Evolutionary conservation across 2,888 invertebrate species (phyloP).

Genomic region (Drosophila siamana): DNA sequence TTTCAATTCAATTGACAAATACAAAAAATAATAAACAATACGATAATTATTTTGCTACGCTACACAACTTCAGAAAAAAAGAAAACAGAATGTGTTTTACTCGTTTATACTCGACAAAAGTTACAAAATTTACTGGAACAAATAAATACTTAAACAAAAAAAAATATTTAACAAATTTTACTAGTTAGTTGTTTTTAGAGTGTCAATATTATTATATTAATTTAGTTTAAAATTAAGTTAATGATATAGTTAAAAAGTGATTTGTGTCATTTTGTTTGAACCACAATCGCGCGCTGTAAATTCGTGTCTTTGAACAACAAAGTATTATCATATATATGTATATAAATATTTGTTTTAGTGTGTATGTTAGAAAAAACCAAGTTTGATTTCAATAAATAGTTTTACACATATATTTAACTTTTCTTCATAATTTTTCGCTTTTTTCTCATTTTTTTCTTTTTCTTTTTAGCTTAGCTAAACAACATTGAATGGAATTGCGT

Average conservation of each 20-base stretch:
- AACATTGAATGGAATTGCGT: conserved; percentile 51
- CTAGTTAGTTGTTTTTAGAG: conserved; percentile 18
- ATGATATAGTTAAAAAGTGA: conserved; percentile 6
- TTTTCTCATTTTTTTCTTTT: conserved; percentile 13
- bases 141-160: conserved; percentile 18
- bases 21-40: conserved; percentile 27
- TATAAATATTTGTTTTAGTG: too few species aligned
- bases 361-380: conserved; percentile 46
- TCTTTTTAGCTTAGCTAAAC: conserved; percentile 71
- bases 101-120: conserved; percentile 12
- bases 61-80: conserved; percentile 10
- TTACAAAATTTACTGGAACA: conserved; percentile 12
- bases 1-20: conserved; percentile 41
- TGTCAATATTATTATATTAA: conserved; percentile 3
- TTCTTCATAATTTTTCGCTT: conserved; percentile 15
- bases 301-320: conserved; percentile 5
- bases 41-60: conserved; percentile 13
- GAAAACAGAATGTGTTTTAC: conserved; percentile 10
- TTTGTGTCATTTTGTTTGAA: conserved; percentile 18
- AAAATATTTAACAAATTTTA: conserved; percentile 6
- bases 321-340: background rate
- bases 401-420: conserved; percentile 82
- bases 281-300: conserved; percentile 45
- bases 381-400: conserved; percentile 71
- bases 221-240: conserved; percentile 20